Percentiles rank a stretch among this genome's conserved stretches.
These are phyloP conservation scores for Hirtodrosophila histrioides DNA, from an alignment of 2,888 invertebrate genomes.

Conservation along the genomic window DNA sequence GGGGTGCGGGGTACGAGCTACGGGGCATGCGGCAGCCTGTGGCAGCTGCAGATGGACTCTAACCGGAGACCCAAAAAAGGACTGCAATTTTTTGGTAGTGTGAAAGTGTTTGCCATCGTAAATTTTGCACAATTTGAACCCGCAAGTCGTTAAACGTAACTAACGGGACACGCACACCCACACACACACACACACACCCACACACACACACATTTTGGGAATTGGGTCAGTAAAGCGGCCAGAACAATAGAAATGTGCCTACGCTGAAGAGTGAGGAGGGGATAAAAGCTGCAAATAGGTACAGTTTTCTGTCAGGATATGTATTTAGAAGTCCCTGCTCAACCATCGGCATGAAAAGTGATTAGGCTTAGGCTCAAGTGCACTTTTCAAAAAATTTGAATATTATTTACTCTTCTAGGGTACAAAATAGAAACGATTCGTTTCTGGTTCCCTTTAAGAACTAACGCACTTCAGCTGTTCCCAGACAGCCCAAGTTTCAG, in stretches of 20 bases:
- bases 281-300: too few species aligned
- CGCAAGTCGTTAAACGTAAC: slow-evolving; percentile 78
- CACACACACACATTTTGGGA: slow-evolving; percentile 34
- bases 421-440: slow-evolving; percentile 6
- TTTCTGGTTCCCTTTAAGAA: slow-evolving; percentile 11
- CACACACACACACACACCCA: slow-evolving; percentile 12
- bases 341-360: too few species aligned
- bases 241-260: slow-evolving; percentile 49
- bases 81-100: slow-evolving; percentile 54
- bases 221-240: slow-evolving; percentile 60
- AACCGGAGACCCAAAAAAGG: slow-evolving; percentile 13
- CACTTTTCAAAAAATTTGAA: slow-evolving; percentile 15
- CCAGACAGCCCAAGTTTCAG: slow-evolving; percentile 18
- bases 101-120: slow-evolving; percentile 68
- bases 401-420: slow-evolving; percentile 2
- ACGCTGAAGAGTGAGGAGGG: slow-evolving; percentile 29
- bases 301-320: too few species aligned
- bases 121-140: slow-evolving; percentile 77
- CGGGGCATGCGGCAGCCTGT: slow-evolving; percentile 34
- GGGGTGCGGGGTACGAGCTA: too few species aligned
- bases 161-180: slow-evolving; percentile 28
- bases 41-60: slow-evolving; percentile 44
- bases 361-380: too few species aligned
- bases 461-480: slow-evolving; percentile 21
- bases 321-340: too few species aligned